These are phyloP conservation scores for Hapalemur alaotrensis DNA, from an alignment of 2,797 vertebrate species.

Conservation along the genomic window DNA sequence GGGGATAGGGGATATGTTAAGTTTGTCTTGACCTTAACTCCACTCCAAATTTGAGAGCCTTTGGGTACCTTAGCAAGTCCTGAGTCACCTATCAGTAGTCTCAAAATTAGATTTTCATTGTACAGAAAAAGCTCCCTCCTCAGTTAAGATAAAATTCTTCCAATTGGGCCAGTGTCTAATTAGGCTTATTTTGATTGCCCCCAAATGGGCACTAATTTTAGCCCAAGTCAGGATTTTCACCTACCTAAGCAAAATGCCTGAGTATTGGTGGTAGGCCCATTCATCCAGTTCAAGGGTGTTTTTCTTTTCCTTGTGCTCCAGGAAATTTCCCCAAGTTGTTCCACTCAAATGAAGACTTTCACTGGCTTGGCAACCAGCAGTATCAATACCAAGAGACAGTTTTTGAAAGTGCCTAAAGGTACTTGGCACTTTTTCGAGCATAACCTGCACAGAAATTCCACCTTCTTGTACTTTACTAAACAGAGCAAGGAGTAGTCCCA, in stretches of 20 bases:
- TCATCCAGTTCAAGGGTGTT: background rate
- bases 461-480: background rate
- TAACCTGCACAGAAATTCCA: background rate
- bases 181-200: background rate
- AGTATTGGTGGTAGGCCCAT: background rate
- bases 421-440: background rate
- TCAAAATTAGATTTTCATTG: background rate
- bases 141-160: constrained; percentile 1
- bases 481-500: background rate
- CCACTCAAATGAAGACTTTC: background rate
- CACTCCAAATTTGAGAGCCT: background rate
- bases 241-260: background rate
- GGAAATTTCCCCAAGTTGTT: background rate
- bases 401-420: background rate
- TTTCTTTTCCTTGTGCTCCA: background rate
- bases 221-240: background rate
- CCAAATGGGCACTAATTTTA: background rate
- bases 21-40: background rate
- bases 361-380: background rate
- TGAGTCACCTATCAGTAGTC: background rate
- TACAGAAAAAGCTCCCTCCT: background rate
- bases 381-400: background rate
- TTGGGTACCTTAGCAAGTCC: background rate
- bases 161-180: background rate
- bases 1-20: background rate